These are phyloP conservation scores for Ophioninae sp. DNA, from an alignment of 2,888 invertebrate genomes.

Conservation along the genomic window DNA sequence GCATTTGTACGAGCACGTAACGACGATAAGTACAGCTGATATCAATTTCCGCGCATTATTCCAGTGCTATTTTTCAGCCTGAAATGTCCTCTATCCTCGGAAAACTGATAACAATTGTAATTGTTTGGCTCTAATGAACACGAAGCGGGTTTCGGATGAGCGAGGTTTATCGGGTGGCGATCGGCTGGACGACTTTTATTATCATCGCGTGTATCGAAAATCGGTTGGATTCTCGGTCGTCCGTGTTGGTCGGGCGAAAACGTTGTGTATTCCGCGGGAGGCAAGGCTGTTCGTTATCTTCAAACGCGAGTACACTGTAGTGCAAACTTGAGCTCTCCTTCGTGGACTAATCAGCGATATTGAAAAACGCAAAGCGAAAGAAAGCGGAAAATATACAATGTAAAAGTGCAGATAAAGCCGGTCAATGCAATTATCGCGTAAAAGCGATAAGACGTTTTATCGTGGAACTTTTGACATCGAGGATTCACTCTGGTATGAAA, in stretches of 20 bases:
- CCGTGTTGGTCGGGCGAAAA: background rate
- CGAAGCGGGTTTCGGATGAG: background rate
- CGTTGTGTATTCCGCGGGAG: background rate
- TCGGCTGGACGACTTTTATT: background rate
- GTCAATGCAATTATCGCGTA: background rate
- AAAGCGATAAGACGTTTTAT: background rate
- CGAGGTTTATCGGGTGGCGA: background rate
- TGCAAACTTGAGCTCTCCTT: conserved; percentile 12
- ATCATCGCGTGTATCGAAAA: background rate
- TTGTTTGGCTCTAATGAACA: background rate
- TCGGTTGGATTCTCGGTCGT: conserved; percentile 1
- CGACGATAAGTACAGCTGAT: background rate
- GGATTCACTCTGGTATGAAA: background rate
- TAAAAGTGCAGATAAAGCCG: background rate
- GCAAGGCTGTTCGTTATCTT: conserved; percentile 39
- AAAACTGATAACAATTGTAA: background rate
- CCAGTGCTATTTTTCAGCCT: background rate
- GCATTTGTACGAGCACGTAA: background rate
- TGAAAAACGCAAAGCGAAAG: background rate
- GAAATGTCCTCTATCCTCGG: background rate
- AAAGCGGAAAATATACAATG: background rate
- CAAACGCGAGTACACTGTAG: background rate
- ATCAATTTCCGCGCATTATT: background rate
- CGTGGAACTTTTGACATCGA: background rate
- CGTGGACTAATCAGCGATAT: conserved; percentile 23